These are phyloP conservation scores for Oscheius sp. DNA, from an alignment of 2,888 invertebrate species.

Conservation along the genomic window DNA sequence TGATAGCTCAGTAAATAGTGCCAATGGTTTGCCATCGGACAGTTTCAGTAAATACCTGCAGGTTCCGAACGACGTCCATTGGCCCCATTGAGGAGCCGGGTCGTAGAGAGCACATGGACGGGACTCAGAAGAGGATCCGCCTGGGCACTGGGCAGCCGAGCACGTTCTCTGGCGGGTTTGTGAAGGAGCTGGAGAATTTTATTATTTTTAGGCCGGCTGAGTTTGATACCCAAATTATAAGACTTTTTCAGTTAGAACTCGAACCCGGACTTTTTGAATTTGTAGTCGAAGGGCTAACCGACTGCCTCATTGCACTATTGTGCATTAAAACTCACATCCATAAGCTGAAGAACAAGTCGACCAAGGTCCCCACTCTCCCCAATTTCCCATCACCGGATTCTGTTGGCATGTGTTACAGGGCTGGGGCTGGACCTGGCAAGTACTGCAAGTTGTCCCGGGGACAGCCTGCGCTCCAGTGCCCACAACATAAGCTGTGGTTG, in stretches of 20 bases:
- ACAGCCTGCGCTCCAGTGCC: slow-evolving; percentile 52
- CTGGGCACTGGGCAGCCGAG: slow-evolving; percentile 50
- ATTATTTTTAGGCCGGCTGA: too few relatives aligned
- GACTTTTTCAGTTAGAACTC: too few relatives aligned
- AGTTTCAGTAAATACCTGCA: slow-evolving; percentile 43
- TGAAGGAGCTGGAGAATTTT: slow-evolving; percentile 44
- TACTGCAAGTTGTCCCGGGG: slow-evolving; percentile 45
- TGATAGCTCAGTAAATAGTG: neutral
- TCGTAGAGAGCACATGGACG: slow-evolving; percentile 53
- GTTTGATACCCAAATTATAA: too few relatives aligned
- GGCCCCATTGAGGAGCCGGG: slow-evolving; percentile 49
- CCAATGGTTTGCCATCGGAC: neutral
- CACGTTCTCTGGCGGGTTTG: slow-evolving; percentile 49
- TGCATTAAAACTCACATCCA: slow-evolving; percentile 43
- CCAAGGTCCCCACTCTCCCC: slow-evolving; percentile 53
- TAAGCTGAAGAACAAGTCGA: slow-evolving; percentile 44
- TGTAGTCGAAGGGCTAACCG: too few relatives aligned
- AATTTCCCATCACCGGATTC: slow-evolving; percentile 39
- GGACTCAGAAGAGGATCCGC: slow-evolving; percentile 51
- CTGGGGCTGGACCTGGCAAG: slow-evolving; percentile 37
- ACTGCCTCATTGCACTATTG: too few relatives aligned
- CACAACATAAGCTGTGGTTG: slow-evolving; percentile 41
- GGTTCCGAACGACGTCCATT: slow-evolving; percentile 51
- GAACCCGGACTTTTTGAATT: too few relatives aligned
- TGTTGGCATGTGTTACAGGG: slow-evolving; percentile 44